Conservation (phyloP, 2,888 invertebrate genomes). For the Portevinia maculata region DNA sequence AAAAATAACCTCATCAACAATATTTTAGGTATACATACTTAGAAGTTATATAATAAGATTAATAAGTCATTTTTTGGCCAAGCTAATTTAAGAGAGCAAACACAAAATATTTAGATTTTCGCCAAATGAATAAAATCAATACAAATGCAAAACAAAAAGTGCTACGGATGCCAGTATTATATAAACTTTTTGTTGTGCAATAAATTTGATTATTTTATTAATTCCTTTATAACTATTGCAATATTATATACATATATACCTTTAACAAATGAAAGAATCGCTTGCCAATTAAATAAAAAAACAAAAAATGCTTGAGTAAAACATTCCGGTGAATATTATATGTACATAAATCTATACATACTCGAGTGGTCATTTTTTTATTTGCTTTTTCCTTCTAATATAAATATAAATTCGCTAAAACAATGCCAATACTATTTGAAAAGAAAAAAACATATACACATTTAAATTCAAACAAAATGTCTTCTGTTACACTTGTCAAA, state of each 20-base stretch:
- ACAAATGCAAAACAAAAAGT: neutral
- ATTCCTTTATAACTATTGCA: neutral
- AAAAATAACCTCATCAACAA: slow-evolving; percentile 20
- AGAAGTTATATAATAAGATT: slow-evolving; percentile 44
- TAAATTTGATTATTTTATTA: slow-evolving; percentile 29
- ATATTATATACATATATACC: slow-evolving; percentile 20
- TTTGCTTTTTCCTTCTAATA: slow-evolving; percentile 5
- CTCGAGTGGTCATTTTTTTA: slow-evolving; percentile 14
- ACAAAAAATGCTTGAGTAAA: slow-evolving; percentile 30
- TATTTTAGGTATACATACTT: slow-evolving; percentile 51
- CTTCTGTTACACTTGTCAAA: slow-evolving; percentile 25
- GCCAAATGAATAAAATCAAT: slow-evolving; percentile 24
- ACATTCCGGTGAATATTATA: slow-evolving; percentile 58
- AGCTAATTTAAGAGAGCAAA: slow-evolving; percentile 22
- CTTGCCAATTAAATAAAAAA: slow-evolving; percentile 43
- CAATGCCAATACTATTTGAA: slow-evolving; percentile 51
- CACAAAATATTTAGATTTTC: slow-evolving; percentile 40
- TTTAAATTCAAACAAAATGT: slow-evolving; percentile 17
- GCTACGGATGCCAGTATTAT: slow-evolving; percentile 55
- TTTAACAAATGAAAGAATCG: slow-evolving; percentile 31
- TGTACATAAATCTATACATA: slow-evolving; percentile 25
- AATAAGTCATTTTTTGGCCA: slow-evolving; percentile 61
- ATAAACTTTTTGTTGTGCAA: slow-evolving; percentile 38
- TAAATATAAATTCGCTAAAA: slow-evolving; percentile 46
- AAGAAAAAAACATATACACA: slow-evolving; percentile 1